These are phyloP conservation scores for Pecten maximus DNA, from an alignment of 2,888 invertebrate genomes.

Conservation along the genomic window DNA sequence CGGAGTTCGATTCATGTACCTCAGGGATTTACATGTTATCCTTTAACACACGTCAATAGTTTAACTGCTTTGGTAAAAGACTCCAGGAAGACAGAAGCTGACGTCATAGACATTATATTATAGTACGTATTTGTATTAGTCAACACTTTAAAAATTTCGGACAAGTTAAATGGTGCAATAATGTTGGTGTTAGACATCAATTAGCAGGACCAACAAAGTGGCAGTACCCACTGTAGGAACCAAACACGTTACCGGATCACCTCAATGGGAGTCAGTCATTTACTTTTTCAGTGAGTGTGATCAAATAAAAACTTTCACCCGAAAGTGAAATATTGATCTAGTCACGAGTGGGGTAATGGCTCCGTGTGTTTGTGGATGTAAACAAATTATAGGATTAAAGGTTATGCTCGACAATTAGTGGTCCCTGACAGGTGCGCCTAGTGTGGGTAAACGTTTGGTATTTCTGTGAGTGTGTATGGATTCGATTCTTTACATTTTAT, in stretches of 20 bases:
- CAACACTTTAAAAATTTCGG: not conserved
- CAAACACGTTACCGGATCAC: not conserved
- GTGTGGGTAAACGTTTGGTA: not conserved
- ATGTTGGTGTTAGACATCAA: not conserved
- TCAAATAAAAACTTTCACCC: not conserved
- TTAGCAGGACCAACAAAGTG: not conserved
- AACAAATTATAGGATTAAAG: conserved; percentile 27
- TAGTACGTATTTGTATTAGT: not conserved
- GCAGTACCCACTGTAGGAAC: not conserved
- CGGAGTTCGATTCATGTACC: too few relatives aligned
- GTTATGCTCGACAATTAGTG: not conserved
- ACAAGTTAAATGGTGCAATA: not conserved
- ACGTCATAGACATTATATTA: not conserved
- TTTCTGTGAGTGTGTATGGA: not conserved
- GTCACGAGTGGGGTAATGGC: not conserved
- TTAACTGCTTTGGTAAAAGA: not conserved
- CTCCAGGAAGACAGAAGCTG: not conserved
- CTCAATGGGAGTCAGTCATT: not conserved
- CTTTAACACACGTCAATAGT: too few relatives aligned
- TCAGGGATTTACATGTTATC: too few relatives aligned
- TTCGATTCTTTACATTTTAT: not conserved
- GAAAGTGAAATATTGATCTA: not conserved
- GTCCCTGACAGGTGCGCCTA: not conserved
- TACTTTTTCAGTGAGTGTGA: not conserved
- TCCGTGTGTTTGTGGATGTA: not conserved